Evolutionary conservation across 2,113 vertebrate genomes (phyloP), one percentile per base, ranked within the genome.

Genomic region (Acrocephalus arundinaceus): DNA sequence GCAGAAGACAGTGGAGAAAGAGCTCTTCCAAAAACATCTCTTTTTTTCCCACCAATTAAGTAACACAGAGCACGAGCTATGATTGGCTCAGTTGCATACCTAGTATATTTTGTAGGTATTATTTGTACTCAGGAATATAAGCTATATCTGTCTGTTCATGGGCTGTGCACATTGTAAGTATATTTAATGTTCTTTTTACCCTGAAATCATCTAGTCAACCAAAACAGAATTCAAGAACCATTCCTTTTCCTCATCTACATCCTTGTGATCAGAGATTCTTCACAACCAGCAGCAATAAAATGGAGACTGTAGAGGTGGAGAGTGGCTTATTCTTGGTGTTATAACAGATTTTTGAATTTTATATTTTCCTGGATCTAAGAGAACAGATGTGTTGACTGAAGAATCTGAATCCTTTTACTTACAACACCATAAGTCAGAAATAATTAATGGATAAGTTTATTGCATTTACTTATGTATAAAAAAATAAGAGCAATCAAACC

Each of bases 51-150:
- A 48, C 95, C 94, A 19, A 96, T 97, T 89, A 92, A 96, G 77
- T 94, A 97, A 93, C 39, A 71, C 43, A 52, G 18, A 59, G 30
- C 48, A 92, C 27, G 95, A 88, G 43, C 11, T 17, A 46, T 25
- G 72, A 88, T 22, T 92, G 65, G 49, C 70, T 84, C 75, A 21
- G 48, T 81, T 88, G 72, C 81, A 61, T 61, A 92, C 72, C 57
- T 94, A 75, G 76, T 87, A 28, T 91, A 61, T 76, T 86, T 94
- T 87, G 59, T 93, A 90, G 74, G 86, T 70, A 87, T 72, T 86
- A 85, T 77, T 77, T 93, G 86, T 96, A 95, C 95, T 96, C 91
- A 91, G 94, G 90, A 96, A 96, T 88, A 95, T 84, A 96, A 95
- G 54, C 63, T 95, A 11, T 89, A 74, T 86, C 23, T 90, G 67